A percentile compares a stretch with the other conserved stretches of the same genome.
Conservation (phyloP, 2,797 vertebrate species). For the Pangasius sanitwongsei region DNA sequence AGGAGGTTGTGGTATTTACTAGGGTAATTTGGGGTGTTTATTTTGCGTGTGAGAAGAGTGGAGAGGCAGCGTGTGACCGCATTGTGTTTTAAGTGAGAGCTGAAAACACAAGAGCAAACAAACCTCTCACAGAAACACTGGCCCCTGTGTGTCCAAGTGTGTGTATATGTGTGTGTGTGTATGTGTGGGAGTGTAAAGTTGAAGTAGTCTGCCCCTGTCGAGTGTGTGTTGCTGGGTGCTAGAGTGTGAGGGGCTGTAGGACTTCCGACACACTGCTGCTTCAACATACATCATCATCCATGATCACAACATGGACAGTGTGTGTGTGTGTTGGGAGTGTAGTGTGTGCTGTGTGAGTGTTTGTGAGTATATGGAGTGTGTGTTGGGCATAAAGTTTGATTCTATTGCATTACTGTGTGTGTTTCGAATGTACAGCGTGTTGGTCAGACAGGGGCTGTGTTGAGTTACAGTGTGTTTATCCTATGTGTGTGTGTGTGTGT, state of each 20-base stretch:
- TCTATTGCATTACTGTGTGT: not conserved
- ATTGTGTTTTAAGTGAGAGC: conserved; percentile 45
- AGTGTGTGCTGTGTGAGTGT: not conserved
- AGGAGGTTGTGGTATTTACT: not conserved
- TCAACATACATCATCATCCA: not conserved
- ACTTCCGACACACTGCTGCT: not conserved
- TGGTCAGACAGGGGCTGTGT: not conserved
- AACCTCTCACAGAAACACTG: conserved; percentile 29
- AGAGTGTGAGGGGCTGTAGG: not conserved
- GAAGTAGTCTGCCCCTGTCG: conserved; percentile 77
- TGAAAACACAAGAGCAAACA: conserved; percentile 40
- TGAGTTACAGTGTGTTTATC: conserved; percentile 2
- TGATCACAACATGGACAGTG: not conserved
- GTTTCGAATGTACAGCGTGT: not conserved
- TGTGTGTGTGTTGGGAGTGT: not conserved
- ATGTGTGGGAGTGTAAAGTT: conserved; percentile 61
- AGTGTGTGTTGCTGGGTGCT: conserved; percentile 74
- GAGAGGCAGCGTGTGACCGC: conserved; percentile 1
- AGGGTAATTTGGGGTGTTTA: conserved; percentile 26
- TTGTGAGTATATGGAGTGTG: not conserved
- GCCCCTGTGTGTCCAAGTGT: conserved; percentile 50
- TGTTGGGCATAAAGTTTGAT: not conserved
- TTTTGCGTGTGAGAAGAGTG: conserved; percentile 5
- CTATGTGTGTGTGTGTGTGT: conserved; percentile 12
- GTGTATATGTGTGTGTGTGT: conserved; percentile 48